Percentiles rank a stretch among this genome's conserved stretches.
These are phyloP conservation scores for Drosophila insularis DNA, from an alignment of 1,140 invertebrate genomes.

Conservation along the genomic window DNA sequence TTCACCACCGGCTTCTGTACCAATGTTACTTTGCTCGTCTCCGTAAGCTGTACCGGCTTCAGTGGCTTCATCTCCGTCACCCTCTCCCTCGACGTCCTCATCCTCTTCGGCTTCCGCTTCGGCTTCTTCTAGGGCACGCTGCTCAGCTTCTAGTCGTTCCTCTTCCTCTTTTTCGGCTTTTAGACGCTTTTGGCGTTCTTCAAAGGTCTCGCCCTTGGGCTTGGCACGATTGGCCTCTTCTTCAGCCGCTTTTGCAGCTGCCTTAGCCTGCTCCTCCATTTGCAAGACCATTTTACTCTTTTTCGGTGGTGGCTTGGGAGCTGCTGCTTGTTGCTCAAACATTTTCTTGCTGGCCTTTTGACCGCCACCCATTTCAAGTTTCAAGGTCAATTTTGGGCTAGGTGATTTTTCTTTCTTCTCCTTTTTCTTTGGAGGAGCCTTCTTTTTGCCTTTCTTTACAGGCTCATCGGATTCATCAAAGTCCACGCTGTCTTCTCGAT, in stretches of 20 bases:
- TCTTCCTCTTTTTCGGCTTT: constrained; percentile 75
- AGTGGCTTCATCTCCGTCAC: constrained; percentile 53
- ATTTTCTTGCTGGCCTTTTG: constrained; percentile 80
- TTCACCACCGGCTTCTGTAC: constrained; percentile 21
- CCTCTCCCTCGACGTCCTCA: constrained; percentile 58
- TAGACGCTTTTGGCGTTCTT: constrained; percentile 76
- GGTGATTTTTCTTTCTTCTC: constrained; percentile 80
- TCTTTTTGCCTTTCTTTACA: constrained; percentile 76
- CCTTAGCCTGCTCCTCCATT: constrained; percentile 77
- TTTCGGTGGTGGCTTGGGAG: constrained; percentile 77
- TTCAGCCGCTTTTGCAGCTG: constrained; percentile 76
- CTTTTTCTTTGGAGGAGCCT: constrained; percentile 78
- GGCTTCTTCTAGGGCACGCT: constrained; percentile 61
- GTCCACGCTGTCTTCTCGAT: constrained; percentile 70
- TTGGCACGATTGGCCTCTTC: constrained; percentile 71
- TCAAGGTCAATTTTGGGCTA: constrained; percentile 80
- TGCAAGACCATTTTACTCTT: constrained; percentile 81
- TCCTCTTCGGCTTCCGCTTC: constrained; percentile 71
- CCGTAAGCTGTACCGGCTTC: constrained; percentile 31
- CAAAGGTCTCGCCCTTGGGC: constrained; percentile 76
- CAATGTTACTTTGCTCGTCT: constrained; percentile 56
- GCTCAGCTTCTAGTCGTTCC: constrained; percentile 68
- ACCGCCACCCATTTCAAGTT: constrained; percentile 78
- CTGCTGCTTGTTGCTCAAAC: constrained; percentile 73
- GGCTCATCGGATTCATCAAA: constrained; percentile 70